Conservation (phyloP, 2,797 vertebrate species). For the Ibycter americanus region DNA sequence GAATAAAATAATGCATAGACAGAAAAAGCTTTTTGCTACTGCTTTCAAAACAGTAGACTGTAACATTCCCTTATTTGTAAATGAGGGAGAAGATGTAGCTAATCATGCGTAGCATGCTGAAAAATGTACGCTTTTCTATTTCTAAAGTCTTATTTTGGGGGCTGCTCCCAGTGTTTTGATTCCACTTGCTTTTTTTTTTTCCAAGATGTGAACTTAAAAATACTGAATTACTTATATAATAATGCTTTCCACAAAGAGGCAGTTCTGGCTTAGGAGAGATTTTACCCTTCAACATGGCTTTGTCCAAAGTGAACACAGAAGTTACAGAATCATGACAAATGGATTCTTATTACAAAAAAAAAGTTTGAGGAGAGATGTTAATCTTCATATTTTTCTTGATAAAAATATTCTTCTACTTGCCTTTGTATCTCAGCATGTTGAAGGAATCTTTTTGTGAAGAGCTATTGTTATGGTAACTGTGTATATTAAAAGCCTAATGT, state of each 20-base stretch:
- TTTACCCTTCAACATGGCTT: not conserved
- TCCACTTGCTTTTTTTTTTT: conserved; percentile 3
- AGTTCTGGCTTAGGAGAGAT: not conserved
- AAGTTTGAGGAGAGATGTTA: not conserved
- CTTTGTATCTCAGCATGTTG: not conserved
- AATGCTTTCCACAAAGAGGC: not conserved
- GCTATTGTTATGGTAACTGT: conserved; percentile 62
- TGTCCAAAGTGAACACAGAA: not conserved
- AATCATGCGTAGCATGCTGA: not conserved
- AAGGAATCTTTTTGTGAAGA: conserved; percentile 27
- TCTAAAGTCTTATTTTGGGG: not conserved
- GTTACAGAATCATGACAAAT: not conserved
- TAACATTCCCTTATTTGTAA: not conserved
- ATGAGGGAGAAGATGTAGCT: not conserved
- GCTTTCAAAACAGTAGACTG: not conserved
- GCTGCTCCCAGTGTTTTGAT: not conserved
- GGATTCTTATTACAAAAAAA: not conserved
- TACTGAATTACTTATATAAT: not conserved
- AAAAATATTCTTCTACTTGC: not conserved
- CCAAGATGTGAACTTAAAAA: not conserved
- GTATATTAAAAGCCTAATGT: conserved; percentile 53
- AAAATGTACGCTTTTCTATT: not conserved
- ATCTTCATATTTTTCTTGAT: not conserved
- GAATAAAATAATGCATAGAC: not conserved
- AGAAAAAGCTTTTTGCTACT: not conserved